These are phyloP conservation scores for Piaya cayana DNA, from an alignment of 2,113 vertebrate genomes.

Conservation along the genomic window DNA sequence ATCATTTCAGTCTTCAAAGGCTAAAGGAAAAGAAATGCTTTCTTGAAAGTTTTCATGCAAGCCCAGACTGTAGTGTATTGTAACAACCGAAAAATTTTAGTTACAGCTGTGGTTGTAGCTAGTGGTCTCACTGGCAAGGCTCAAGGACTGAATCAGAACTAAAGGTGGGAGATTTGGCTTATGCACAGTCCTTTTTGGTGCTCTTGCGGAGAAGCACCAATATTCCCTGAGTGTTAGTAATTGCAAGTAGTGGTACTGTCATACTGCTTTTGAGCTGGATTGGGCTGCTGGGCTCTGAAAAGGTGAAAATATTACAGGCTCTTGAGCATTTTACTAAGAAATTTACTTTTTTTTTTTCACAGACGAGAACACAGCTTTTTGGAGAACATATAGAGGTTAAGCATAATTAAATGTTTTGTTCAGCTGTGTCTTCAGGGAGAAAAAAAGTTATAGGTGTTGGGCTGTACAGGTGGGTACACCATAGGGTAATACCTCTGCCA, in stretches of 20 bases:
- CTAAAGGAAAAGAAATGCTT: not conserved
- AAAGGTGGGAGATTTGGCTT: not conserved
- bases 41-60: not conserved
- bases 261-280: not conserved
- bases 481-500: not conserved
- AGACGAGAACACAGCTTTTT: not conserved
- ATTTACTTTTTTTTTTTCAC: not conserved
- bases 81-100: not conserved
- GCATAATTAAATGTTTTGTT: not conserved
- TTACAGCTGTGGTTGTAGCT: not conserved
- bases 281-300: not conserved
- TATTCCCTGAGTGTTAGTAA: not conserved
- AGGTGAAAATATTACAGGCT: not conserved
- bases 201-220: not conserved
- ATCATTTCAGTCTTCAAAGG: not conserved
- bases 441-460: not conserved
- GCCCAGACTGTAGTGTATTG: not conserved
- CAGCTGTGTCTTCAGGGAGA: not conserved
- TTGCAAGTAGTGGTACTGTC: not conserved
- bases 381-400: not conserved
- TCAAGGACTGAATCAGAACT: not conserved
- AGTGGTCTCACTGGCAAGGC: not conserved
- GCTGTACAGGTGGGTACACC: not conserved
- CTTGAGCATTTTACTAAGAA: not conserved
- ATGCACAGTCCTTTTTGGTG: not conserved